Evolutionary conservation across 2,888 invertebrate species (phyloP), one percentile per base, ranked within the genome.

Genomic region (Andrena fulva): DNA sequence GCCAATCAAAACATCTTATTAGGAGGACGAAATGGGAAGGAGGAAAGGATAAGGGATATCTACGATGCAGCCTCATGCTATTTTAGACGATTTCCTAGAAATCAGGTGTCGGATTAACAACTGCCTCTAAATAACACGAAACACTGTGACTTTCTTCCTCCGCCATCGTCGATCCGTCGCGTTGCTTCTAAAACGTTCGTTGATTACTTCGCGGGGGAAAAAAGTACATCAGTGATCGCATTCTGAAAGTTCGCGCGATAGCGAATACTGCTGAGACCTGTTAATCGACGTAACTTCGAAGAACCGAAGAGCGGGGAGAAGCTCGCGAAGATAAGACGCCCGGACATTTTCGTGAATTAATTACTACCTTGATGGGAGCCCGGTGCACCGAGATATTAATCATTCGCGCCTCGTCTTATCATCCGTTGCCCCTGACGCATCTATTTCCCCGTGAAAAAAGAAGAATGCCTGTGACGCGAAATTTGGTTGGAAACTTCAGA

Each of bases 1-100:
- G 85, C 85, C 88, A 90, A 91, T 90, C 89, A 89, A 89, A 91
- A 87, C 86, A 89, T 86, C 89, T 91, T 88, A 91, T 91, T 91
- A 90, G 84, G 72, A 64, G 62, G 69, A 63, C 74, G 56, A 74
- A 77, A 62, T 66, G 84, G 68, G 68, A 71, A 56, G 72, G 50
- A 68, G 67, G 70, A 64, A 80, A 69, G 77, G 71, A 73, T 75
- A 76, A 67, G 73, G 72, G 64, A 74, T 77, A 75, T 72, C 82
- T 31, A 70, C 78, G 78, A 67, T 77, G 74, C 74, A 74, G 72
- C 71, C 73, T 75, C 71, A 74, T 78, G 78, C 75, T 78, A 78
- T 82, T 76, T 69, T 54, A 73, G 27, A 66, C 63, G 69, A 68
- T 82, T 73, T 73, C 60, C 77, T 68, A 73, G 42, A 62, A 74